phyloP scores from a whole-genome alignment of 2,888 invertebrate species.

The Dasypogon diadema region DNA sequence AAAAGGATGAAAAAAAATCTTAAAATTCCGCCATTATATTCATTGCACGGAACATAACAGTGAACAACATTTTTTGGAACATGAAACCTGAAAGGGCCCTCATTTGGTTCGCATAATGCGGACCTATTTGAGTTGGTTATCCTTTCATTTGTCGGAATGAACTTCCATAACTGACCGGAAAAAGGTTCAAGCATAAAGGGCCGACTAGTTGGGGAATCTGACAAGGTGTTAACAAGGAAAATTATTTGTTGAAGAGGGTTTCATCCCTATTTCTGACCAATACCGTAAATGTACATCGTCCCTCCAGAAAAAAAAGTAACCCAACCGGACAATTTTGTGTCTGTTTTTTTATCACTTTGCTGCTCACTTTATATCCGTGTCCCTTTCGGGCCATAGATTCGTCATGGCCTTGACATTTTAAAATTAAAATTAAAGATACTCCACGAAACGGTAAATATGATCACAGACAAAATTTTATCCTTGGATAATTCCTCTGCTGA shows the following conservation, averaged over 20 bases:
- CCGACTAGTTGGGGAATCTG: conserved; percentile 17
- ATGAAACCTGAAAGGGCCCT: conserved; percentile 14
- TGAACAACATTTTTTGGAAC: too few species aligned
- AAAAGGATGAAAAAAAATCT: too few species aligned
- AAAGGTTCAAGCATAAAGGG: conserved; percentile 11
- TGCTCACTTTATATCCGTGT: not conserved
- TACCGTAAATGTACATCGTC: too few species aligned
- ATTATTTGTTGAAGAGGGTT: conserved; percentile 20
- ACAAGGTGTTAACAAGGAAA: conserved; percentile 42
- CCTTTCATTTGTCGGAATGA: conserved; percentile 34
- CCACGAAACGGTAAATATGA: too few species aligned
- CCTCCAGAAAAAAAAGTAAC: not conserved
- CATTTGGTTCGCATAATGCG: conserved; percentile 18
- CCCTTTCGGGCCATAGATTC: not conserved
- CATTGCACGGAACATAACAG: not conserved
- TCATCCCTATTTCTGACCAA: too few species aligned
- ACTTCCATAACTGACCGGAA: conserved; percentile 25
- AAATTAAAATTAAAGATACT: not conserved
- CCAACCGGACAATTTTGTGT: not conserved
- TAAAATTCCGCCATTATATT: too few species aligned
- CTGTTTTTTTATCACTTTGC: not conserved
- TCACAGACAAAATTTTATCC: not conserved
- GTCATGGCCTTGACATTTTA: not conserved
- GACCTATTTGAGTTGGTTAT: conserved; percentile 18
- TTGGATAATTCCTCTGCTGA: not conserved